A percentile compares a stretch with the other conserved stretches of the same genome.
Conservation (phyloP, 1,140 invertebrate genomes). For the Platorchestia sp. region DNA sequence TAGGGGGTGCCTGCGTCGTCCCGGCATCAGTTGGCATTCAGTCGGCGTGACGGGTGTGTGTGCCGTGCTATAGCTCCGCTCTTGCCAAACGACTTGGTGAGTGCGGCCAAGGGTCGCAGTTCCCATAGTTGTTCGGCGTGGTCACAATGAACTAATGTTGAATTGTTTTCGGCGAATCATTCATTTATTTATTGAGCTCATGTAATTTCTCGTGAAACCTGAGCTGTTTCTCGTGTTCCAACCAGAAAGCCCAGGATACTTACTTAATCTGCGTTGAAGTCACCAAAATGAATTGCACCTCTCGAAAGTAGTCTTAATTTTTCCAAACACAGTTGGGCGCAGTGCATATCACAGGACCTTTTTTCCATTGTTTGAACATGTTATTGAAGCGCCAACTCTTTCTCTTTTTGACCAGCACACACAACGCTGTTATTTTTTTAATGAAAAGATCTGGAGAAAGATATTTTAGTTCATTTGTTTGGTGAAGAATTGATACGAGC, state of each 20-base stretch:
- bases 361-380: neutral
- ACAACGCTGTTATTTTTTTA: no score
- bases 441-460: no score
- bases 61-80: neutral
- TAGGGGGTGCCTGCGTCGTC: neutral
- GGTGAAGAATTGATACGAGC: no score
- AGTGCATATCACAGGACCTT: neutral
- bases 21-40: slow-evolving; percentile 10
- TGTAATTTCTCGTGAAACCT: no score
- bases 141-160: neutral
- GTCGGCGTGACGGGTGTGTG: slow-evolving; percentile 7
- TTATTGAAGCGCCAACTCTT: no score
- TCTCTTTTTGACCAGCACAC: no score
- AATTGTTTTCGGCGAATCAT: no score
- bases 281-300: neutral
- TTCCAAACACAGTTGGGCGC: neutral
- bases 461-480: no score
- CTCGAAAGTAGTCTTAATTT: neutral
- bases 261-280: slow-evolving; percentile 8
- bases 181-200: neutral
- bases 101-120: neutral
- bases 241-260: neutral
- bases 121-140: neutral
- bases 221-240: neutral
- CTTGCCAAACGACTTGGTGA: neutral